phyloP scores from a whole-genome alignment of 2,797 vertebrate species.

The Sparidentex hasta region DNA sequence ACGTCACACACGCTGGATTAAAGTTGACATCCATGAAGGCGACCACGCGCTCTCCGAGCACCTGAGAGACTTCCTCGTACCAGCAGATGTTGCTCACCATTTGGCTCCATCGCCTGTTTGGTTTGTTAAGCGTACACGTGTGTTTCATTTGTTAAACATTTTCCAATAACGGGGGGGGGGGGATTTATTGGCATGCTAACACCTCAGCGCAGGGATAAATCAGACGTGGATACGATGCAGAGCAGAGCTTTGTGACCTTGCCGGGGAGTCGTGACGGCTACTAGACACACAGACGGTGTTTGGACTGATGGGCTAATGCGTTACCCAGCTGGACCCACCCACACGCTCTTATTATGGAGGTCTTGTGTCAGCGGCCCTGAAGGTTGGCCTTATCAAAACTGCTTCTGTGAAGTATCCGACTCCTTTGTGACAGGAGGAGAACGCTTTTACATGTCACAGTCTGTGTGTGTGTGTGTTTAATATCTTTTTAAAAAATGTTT shows the following conservation, averaged over 20 bases:
- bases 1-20: slow-evolving; percentile 53
- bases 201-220: slow-evolving; percentile 69
- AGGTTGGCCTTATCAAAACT: not conserved
- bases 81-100: slow-evolving; percentile 65
- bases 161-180: slow-evolving; percentile 54
- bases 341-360: slow-evolving; percentile 16
- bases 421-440: not conserved
- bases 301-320: slow-evolving; percentile 63
- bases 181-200: slow-evolving; percentile 65
- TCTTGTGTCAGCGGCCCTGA: not conserved
- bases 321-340: slow-evolving; percentile 68
- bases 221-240: slow-evolving; percentile 53
- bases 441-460: not conserved
- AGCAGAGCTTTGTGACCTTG: slow-evolving; percentile 41
- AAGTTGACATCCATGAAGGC: slow-evolving; percentile 51
- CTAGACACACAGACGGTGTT: slow-evolving; percentile 46
- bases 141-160: slow-evolving; percentile 52
- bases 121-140: slow-evolving; percentile 51
- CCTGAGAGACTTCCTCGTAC: slow-evolving; percentile 45
- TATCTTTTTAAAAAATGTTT: too few relatives aligned
- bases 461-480: too few relatives aligned
- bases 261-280: slow-evolving; percentile 14
- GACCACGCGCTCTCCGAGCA: slow-evolving; percentile 35
- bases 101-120: slow-evolving; percentile 44
- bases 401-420: not conserved